Base-by-base conservation (phyloP, 2,888 invertebrate genomes). In the Andrena fulva region DNA sequence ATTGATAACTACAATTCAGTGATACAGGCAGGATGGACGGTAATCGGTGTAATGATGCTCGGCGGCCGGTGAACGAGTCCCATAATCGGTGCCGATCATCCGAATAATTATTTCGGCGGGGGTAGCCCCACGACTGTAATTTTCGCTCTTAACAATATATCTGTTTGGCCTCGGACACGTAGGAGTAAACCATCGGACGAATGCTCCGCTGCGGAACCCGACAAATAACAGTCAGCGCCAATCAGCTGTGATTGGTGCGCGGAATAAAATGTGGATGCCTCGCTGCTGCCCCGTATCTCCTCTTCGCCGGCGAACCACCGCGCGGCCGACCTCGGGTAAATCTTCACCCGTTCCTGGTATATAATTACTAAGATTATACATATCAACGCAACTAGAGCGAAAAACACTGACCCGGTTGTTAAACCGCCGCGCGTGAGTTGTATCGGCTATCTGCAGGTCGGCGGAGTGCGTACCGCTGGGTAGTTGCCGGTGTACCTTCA, bases 321-420 rank as follows among this genome's bases (percentile, higher is more conserved):
- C 0, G n/a, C 27, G 29, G 2, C 12, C 68, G 66, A 64, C 79
- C 83, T 77, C 82, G 78, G 88, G 83, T 89, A 89, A 89, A 89
- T 89, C 89, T 84, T 87, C 84, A 78, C 67, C 62, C 80, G 50
- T 79, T 24, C 80, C 77, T 80, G 83, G 85, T 90, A 90, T 91
- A 88, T 91, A 92, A 91, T 92, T 90, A 91, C 88, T 80, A 82
- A 90, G 91, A 91, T 91, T 91, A 91, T 89, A 92, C 90, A 91
- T 91, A 92, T 92, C 91, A 89, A 90, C 90, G 86, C 91, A 92
- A 92, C 89, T 92, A 87, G 91, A 91, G 91, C 91, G 91, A 92
- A 91, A 91, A 91, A 91, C 89, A 89, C 87, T 89, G 91, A 90
- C 90, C 91, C 85, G 91, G 85, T 92, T 90, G 91, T 91, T 92